A percentile compares a stretch with the other conserved stretches of the same genome.
These are phyloP conservation scores for Helarctos malayanus DNA, from an alignment of 2,797 vertebrate species.

Conservation along the genomic window DNA sequence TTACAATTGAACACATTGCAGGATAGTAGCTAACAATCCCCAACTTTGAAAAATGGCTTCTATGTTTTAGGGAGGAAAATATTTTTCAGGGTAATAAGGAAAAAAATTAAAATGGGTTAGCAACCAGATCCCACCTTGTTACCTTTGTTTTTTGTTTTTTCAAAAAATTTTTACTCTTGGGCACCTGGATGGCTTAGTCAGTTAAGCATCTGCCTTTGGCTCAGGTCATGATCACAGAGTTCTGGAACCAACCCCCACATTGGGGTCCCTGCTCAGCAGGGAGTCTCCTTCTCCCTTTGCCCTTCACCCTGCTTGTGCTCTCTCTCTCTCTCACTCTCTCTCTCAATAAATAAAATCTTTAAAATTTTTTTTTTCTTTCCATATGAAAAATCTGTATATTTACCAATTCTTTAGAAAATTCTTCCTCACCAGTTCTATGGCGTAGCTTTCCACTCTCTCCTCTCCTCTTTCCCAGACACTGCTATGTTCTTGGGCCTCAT, in stretches of 20 bases:
- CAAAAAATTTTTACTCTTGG: background rate
- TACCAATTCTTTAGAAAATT: background rate
- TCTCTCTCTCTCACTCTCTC: too few species aligned
- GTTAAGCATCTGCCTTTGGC: too few species aligned
- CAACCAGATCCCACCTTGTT: background rate
- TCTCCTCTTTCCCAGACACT: background rate
- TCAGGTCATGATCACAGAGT: too few species aligned
- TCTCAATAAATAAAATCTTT: too few species aligned
- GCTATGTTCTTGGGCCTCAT: background rate
- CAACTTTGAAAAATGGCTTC: background rate
- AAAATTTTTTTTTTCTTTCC: background rate
- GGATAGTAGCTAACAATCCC: background rate
- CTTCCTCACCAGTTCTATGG: background rate
- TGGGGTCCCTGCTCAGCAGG: too few species aligned
- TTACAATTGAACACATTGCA: background rate
- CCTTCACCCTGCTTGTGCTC: too few species aligned
- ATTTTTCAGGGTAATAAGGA: background rate
- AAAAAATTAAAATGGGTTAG: background rate
- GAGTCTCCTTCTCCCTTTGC: too few species aligned
- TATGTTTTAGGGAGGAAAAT: conserved; percentile 33
- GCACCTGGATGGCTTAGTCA: too few species aligned
- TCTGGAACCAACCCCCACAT: too few species aligned
- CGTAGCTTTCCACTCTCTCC: background rate
- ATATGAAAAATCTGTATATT: background rate
- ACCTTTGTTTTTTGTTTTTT: background rate